Percentiles rank a stretch among this genome's conserved stretches.
These are phyloP conservation scores for Hystrix cristata DNA, from an alignment of 2,113 vertebrate genomes.

Conservation along the genomic window DNA sequence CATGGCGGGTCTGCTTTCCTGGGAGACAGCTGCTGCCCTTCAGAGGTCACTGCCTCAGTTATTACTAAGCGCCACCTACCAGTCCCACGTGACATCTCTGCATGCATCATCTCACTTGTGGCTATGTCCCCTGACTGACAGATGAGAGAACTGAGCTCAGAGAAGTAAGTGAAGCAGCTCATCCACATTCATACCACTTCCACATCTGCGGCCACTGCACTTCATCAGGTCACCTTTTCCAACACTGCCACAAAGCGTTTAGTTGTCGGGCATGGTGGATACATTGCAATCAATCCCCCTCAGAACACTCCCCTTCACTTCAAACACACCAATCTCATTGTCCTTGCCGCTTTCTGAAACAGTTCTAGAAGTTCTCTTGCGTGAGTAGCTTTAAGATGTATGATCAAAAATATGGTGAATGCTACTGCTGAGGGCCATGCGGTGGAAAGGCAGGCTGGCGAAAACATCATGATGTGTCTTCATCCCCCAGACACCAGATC, in stretches of 20 bases:
- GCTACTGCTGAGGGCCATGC: background rate
- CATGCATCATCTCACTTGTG: background rate
- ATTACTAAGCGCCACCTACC: background rate
- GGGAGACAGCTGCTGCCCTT: background rate
- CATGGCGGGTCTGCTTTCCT: background rate
- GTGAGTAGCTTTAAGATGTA: background rate
- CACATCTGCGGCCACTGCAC: rapidly evolving
- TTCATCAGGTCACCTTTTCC: background rate
- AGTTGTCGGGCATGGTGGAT: background rate
- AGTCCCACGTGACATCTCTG: background rate
- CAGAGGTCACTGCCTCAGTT: background rate
- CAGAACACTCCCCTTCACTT: background rate
- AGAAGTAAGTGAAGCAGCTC: background rate
- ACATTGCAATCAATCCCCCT: background rate
- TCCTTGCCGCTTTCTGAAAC: background rate
- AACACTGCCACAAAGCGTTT: background rate
- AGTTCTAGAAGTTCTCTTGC: background rate
- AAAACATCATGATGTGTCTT: background rate
- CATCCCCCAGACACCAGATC: background rate
- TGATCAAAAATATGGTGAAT: background rate
- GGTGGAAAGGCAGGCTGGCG: background rate
- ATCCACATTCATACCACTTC: background rate
- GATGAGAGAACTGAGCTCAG: background rate
- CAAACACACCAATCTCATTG: background rate
- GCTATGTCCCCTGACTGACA: background rate